Evolutionary conservation across 2,888 invertebrate species (phyloP).

Genomic region (Litoditis marina): DNA sequence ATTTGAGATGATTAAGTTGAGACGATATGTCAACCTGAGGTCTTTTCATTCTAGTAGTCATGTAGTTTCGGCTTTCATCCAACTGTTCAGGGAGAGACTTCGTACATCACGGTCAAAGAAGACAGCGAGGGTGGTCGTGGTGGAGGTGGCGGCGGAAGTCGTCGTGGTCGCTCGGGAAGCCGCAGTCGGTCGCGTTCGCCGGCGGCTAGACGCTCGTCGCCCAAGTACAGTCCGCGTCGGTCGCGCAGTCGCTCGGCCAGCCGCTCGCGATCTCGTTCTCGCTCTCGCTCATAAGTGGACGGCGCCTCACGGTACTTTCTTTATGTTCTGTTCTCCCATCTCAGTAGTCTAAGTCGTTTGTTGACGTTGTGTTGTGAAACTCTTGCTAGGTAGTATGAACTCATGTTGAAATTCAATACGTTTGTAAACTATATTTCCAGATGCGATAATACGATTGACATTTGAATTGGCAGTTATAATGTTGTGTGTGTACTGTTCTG

Average conservation of each 20-base stretch:
- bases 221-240: conserved; percentile 6
- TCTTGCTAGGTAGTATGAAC: too few relatives aligned
- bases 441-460: too few relatives aligned
- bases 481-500: too few relatives aligned
- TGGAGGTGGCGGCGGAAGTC: conserved; percentile 51
- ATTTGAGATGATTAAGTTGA: too few relatives aligned
- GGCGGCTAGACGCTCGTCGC: conserved; percentile 75
- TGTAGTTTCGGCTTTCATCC: too few relatives aligned
- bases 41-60: too few relatives aligned
- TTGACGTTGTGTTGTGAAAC: too few relatives aligned
- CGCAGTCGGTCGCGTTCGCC: conserved; percentile 13
- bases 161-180: conserved; percentile 66
- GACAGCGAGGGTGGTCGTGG: conserved; percentile 65
- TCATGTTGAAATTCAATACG: too few relatives aligned
- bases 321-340: background rate
- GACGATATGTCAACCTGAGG: too few relatives aligned
- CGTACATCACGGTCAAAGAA: conserved; percentile 86
- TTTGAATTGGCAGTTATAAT: too few relatives aligned
- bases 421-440: too few relatives aligned
- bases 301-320: background rate
- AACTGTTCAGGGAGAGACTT: conserved; percentile 79
- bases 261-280: conserved; percentile 17
- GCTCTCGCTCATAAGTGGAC: conserved; percentile 9
- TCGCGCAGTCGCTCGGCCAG: conserved; percentile 76
- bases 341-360: too few relatives aligned